phyloP scores from a whole-genome alignment of 2,113 vertebrate species.

The Cepphus grylle region DNA sequence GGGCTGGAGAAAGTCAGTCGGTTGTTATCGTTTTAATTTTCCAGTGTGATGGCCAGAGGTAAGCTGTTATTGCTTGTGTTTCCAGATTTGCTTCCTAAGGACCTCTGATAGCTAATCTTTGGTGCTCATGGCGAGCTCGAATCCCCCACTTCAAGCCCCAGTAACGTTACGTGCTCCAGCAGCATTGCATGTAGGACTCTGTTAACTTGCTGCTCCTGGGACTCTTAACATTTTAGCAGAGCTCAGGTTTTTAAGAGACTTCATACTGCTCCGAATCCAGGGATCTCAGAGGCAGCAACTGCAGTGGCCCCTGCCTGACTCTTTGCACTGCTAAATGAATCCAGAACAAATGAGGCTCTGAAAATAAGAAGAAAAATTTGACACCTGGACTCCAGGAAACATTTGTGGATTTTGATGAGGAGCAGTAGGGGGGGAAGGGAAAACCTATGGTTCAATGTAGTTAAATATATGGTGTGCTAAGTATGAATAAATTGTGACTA shows the following conservation, averaged over 20 bases:
- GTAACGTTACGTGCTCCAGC: not conserved
- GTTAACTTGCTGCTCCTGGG: not conserved
- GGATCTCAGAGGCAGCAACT: slow-evolving; percentile 18
- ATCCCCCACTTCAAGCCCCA: not conserved
- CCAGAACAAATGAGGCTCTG: slow-evolving; percentile 51
- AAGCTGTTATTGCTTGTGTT: accelerated
- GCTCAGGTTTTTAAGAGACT: slow-evolving; percentile 39
- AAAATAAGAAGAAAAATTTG: slow-evolving; percentile 47
- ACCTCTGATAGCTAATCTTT: not conserved
- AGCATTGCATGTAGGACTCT: not conserved
- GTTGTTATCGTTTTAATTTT: not conserved
- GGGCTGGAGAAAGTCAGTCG: not conserved
- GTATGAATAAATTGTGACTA: slow-evolving; percentile 36
- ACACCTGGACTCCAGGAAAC: slow-evolving; percentile 51
- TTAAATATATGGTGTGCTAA: slow-evolving; percentile 58
- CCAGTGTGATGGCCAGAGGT: not conserved
- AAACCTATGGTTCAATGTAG: not conserved
- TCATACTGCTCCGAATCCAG: not conserved
- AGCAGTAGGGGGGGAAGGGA: not conserved
- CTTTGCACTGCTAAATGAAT: not conserved
- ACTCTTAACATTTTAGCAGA: slow-evolving; percentile 13
- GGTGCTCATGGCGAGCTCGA: accelerated
- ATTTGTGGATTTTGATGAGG: slow-evolving; percentile 36
- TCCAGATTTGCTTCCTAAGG: not conserved
- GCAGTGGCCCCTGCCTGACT: slow-evolving; percentile 38